Percentiles rank a stretch among this genome's conserved stretches.
phyloP scores from a whole-genome alignment of 1,140 invertebrate genomes.

The Mamestra configurata region DNA sequence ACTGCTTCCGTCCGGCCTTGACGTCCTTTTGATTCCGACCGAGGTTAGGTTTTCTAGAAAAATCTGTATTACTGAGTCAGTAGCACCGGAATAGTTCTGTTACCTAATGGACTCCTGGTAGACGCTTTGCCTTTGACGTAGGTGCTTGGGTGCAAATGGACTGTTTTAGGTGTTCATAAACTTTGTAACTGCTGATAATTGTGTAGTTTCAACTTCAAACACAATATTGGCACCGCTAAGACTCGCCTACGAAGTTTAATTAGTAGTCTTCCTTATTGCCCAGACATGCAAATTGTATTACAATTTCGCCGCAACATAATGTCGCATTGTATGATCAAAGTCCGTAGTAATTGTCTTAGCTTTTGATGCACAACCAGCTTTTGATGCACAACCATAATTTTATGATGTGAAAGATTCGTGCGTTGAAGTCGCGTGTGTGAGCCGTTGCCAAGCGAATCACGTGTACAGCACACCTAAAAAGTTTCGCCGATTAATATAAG shows the following conservation, averaged over 20 bases:
- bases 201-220: neutral
- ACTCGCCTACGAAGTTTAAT: slow-evolving; percentile 1
- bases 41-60: slow-evolving; percentile 28
- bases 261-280: neutral
- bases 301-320: slow-evolving; percentile 12
- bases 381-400: slow-evolving; percentile 19
- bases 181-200: neutral
- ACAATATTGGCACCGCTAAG: neutral
- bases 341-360: neutral
- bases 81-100: neutral
- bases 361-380: slow-evolving; percentile 19
- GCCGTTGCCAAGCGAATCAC: slow-evolving; percentile 16
- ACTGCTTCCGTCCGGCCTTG: slow-evolving; percentile 1
- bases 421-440: neutral
- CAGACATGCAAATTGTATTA: slow-evolving; percentile 14
- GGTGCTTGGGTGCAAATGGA: neutral
- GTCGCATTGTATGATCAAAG: slow-evolving; percentile 22
- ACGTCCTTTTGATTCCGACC: slow-evolving; percentile 19
- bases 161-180: slow-evolving; percentile 2
- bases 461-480: slow-evolving; percentile 10
- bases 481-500: slow-evolving; percentile 22
- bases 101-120: neutral
- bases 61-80: neutral
- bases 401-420: neutral
- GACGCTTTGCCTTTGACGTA: neutral